Percentiles rank a stretch among this genome's conserved stretches.
Evolutionary conservation across 1,140 invertebrate species (phyloP).

Genomic region (Thaumetopoea pityocampa): DNA sequence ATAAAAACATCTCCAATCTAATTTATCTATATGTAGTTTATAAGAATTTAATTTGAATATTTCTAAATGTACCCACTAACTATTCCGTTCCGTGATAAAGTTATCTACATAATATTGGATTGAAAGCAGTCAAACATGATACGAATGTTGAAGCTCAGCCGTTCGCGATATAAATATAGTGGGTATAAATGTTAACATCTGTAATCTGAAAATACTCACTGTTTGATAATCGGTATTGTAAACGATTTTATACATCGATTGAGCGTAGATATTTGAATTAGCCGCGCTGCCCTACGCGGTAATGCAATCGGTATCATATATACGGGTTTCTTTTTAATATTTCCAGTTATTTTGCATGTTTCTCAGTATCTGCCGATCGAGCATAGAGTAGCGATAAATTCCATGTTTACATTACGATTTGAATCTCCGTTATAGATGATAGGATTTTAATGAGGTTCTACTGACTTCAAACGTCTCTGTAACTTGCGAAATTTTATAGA

Average conservation of each 20-base stretch:
- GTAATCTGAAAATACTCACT: slow-evolving; percentile 26
- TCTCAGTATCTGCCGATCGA: slow-evolving; percentile 42
- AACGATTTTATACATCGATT: slow-evolving; percentile 40
- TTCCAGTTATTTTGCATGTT: slow-evolving; percentile 34
- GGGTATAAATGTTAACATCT: slow-evolving; percentile 32
- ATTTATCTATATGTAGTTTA: no score
- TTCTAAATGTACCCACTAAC: no score
- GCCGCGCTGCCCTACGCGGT: slow-evolving; percentile 24
- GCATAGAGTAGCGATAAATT: slow-evolving; percentile 36
- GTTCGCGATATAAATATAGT: slow-evolving; percentile 29
- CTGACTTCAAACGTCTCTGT: no score
- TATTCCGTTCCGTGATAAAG: no score
- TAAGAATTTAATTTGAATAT: no score
- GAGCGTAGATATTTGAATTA: slow-evolving; percentile 18
- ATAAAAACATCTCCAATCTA: no score
- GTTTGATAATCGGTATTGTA: slow-evolving; percentile 41
- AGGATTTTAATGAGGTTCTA: slow-evolving; percentile 16
- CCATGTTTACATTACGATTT: slow-evolving; percentile 24
- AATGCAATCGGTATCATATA: slow-evolving; percentile 46
- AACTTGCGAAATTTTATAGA: no score
- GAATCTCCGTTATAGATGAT: slow-evolving; percentile 15
- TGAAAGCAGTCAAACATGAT: slow-evolving; percentile 22
- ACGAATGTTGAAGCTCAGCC: slow-evolving; percentile 28
- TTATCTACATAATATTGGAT: no score
- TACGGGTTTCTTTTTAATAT: slow-evolving; percentile 28